phyloP scores from a whole-genome alignment of 53 echinoderm and acorn worm genomes.

The Zoroaster sp. region DNA sequence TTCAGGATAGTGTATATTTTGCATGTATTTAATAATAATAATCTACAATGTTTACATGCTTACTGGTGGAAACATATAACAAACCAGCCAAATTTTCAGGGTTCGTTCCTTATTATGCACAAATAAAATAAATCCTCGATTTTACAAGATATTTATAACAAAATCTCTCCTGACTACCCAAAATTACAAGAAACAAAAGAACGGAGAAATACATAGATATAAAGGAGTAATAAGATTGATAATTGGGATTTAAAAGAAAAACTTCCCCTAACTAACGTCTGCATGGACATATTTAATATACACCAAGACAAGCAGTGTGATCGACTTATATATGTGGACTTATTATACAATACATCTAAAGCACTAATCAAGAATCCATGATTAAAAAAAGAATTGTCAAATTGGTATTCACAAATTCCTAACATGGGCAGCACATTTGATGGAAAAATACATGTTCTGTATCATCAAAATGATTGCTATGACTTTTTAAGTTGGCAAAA shows the following conservation, averaged over 20 bases:
- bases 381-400: neutral
- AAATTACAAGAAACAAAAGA: slow-evolving; percentile 23
- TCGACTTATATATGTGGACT: slow-evolving; percentile 12
- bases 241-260: slow-evolving; percentile 24
- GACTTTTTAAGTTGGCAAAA: slow-evolving; percentile 10
- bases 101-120: slow-evolving; percentile 48
- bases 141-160: slow-evolving; percentile 53
- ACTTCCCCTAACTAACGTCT: neutral
- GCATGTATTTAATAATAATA: slow-evolving; percentile 28
- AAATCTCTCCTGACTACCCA: slow-evolving; percentile 11
- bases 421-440: slow-evolving; percentile 7
- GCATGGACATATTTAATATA: slow-evolving; percentile 24
- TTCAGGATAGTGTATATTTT: slow-evolving; percentile 46
- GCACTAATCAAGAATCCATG: neutral
- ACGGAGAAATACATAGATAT: slow-evolving; percentile 28
- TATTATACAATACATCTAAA: slow-evolving; percentile 48
- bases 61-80: slow-evolving; percentile 61
- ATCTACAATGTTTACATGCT: slow-evolving; percentile 56
- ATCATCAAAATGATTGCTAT: slow-evolving; percentile 8
- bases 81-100: slow-evolving; percentile 37
- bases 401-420: slow-evolving; percentile 9
- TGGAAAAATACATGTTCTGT: neutral
- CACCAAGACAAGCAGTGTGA: slow-evolving; percentile 10
- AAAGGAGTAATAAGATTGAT: slow-evolving; percentile 1
- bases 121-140: slow-evolving; percentile 50